Conservation (phyloP, 2,113 vertebrate species). For the Pampusana beccarii region DNA sequence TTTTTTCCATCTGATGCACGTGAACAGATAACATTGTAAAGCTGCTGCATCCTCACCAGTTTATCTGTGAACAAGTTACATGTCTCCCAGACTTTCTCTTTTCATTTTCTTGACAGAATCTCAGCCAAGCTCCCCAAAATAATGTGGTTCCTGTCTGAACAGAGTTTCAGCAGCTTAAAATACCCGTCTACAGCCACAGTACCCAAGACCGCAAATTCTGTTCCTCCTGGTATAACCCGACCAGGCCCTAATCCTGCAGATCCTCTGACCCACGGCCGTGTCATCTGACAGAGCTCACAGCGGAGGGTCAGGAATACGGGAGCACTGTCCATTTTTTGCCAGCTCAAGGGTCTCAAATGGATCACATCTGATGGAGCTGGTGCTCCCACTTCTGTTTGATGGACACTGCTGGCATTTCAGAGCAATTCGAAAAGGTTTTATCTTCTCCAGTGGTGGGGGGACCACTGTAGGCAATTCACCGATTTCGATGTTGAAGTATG, state of each 20-base stretch:
- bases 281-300: not conserved
- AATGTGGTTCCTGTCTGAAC: not conserved
- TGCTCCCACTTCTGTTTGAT: not conserved
- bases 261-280: accelerated
- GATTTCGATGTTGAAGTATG: accelerated
- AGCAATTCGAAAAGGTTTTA: not conserved
- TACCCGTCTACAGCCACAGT: not conserved
- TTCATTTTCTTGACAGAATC: not conserved
- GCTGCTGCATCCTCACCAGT: not conserved
- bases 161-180: not conserved
- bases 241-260: not conserved
- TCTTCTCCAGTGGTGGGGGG: accelerated
- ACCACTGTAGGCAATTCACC: not conserved
- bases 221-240: not conserved
- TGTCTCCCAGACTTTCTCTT: not conserved
- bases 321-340: accelerated
- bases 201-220: not conserved
- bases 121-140: not conserved
- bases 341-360: not conserved
- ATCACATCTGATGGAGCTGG: not conserved
- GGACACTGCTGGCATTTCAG: not conserved
- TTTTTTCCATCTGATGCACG: not conserved
- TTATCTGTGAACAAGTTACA: not conserved
- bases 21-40: not conserved
- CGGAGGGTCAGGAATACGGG: not conserved